Evolutionary conservation across 1,140 invertebrate species (phyloP).

Genomic region (Oryzaephilus surinamensis): DNA sequence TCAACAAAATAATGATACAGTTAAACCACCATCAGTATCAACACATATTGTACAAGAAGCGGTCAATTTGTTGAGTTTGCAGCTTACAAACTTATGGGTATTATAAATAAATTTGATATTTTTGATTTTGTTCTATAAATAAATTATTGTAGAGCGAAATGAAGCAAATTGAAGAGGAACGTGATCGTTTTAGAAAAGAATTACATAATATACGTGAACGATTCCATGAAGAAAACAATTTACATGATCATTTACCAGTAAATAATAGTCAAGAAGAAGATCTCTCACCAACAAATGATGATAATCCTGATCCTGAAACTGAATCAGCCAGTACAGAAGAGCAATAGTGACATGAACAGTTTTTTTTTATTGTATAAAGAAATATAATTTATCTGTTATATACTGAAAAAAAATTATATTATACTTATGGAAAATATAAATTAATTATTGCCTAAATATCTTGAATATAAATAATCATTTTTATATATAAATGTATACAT

Average conservation of each 20-base stretch:
- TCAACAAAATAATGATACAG: slow-evolving; percentile 25
- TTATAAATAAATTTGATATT: slow-evolving; percentile 13
- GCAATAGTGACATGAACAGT: background rate
- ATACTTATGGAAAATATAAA: slow-evolving; percentile 10
- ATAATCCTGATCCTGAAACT: slow-evolving; percentile 9
- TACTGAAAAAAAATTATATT: background rate
- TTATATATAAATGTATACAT: slow-evolving; percentile 12
- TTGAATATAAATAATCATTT: slow-evolving; percentile 12
- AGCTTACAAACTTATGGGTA: slow-evolving; percentile 49
- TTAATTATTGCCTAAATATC: slow-evolving; percentile 12
- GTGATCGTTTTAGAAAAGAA: slow-evolving; percentile 59
- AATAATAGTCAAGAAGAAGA: slow-evolving; percentile 10
- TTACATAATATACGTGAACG: slow-evolving; percentile 59
- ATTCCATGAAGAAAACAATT: slow-evolving; percentile 46
- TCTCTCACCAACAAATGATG: slow-evolving; percentile 1
- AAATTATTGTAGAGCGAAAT: slow-evolving; percentile 49
- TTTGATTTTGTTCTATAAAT: slow-evolving; percentile 5
- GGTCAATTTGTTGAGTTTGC: slow-evolving; percentile 41
- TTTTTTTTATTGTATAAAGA: background rate
- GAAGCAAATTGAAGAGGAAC: slow-evolving; percentile 63
- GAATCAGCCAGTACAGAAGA: slow-evolving; percentile 30
- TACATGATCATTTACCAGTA: slow-evolving; percentile 20
- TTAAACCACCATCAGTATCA: slow-evolving; percentile 40
- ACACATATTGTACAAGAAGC: slow-evolving; percentile 42
- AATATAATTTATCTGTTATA: too few species aligned